These are phyloP conservation scores for Corynorhinus townsendii DNA, from an alignment of 2,113 vertebrate genomes.

Conservation along the genomic window DNA sequence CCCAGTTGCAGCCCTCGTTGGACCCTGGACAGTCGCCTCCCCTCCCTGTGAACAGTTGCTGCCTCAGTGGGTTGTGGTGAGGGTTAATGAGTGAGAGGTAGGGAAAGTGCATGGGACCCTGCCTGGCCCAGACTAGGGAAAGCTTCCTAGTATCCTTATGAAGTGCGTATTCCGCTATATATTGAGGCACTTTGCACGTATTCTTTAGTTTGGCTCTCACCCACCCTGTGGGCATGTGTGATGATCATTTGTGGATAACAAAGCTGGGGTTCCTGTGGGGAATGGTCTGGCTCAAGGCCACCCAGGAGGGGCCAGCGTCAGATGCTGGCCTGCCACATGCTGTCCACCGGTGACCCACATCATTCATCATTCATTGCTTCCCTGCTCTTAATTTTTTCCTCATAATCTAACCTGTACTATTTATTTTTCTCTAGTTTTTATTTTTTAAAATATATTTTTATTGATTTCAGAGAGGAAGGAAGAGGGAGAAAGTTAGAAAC, in stretches of 20 bases:
- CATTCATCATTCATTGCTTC: neutral
- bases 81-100: neutral
- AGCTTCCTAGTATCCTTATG: neutral
- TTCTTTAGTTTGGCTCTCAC: neutral
- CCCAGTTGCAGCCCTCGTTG: slow-evolving; percentile 74
- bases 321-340: neutral
- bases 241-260: neutral
- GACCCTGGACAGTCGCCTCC: slow-evolving; percentile 73
- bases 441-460: no score
- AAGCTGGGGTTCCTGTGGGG: neutral
- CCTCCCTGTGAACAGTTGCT: neutral
- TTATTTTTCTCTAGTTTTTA: slow-evolving; percentile 28
- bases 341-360: neutral
- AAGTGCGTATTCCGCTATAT: neutral
- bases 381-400: neutral
- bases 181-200: rapidly evolving
- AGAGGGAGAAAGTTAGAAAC: no score
- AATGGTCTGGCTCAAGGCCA: neutral
- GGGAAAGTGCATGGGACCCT: rapidly evolving
- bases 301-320: no score
- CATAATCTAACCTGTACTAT: slow-evolving; percentile 42
- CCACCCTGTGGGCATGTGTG: no score
- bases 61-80: neutral
- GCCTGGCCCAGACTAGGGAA: slow-evolving; percentile 62
- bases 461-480: no score